Percentiles rank a stretch among this genome's conserved stretches.
phyloP scores from a whole-genome alignment of 2,797 vertebrate species.

The Typhlichthys eigenmanni region DNA sequence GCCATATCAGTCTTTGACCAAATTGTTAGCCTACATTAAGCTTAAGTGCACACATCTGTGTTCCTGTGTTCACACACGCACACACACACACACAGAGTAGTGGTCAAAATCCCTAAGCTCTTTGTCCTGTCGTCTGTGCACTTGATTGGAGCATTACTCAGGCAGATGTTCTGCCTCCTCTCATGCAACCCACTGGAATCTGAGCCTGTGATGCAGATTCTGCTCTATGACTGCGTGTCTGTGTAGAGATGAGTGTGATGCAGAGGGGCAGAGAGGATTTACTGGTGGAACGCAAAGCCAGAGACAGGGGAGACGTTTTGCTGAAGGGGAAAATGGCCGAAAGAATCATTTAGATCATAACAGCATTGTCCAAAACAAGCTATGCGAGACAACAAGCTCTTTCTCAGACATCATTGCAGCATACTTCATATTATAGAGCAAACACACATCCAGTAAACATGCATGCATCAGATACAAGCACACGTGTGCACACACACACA shows the following conservation, averaged over 20 bases:
- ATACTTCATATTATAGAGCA: constrained; percentile 4
- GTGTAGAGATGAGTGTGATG: not conserved
- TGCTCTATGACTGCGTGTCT: constrained; percentile 8
- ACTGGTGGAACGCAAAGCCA: no score
- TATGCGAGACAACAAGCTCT: constrained; percentile 7
- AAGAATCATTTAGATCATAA: no score
- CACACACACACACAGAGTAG: not conserved
- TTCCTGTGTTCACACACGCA: constrained; percentile 14
- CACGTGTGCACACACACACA: constrained; percentile 6
- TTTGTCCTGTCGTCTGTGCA: constrained; percentile 24
- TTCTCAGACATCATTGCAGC: not conserved
- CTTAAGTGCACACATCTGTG: constrained; percentile 22
- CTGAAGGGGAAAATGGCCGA: no score
- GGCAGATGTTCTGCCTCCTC: constrained; percentile 1
- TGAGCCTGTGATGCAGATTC: no score
- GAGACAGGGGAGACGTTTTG: no score
- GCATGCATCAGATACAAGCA: constrained; percentile 1
- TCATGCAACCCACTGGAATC: not conserved
- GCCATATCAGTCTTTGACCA: constrained; percentile 20
- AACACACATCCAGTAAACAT: constrained; percentile 40
- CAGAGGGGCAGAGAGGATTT: no score
- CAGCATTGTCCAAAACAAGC: no score
- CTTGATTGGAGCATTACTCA: constrained; percentile 17
- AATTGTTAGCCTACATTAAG: constrained; percentile 19
- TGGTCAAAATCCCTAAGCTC: not conserved